Conservation (phyloP, 2,888 invertebrate species). For the Drosophila merina region DNA sequence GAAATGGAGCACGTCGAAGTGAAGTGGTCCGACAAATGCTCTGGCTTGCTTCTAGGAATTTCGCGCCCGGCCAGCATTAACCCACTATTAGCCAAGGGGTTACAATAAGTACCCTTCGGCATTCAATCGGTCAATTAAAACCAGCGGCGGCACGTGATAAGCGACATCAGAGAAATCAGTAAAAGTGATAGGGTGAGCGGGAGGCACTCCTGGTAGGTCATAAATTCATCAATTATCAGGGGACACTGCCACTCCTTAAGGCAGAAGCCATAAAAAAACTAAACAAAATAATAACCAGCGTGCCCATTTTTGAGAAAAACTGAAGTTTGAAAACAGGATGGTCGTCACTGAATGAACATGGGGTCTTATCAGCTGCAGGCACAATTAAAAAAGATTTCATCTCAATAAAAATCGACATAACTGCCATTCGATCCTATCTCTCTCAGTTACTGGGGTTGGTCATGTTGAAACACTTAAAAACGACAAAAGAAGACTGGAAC, state of each 20-base stretch:
- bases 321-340: constrained; percentile 18
- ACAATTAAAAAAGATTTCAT: constrained; percentile 37
- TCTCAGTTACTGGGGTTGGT: constrained; percentile 14
- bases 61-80: constrained; percentile 12
- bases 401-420: constrained; percentile 12
- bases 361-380: no score
- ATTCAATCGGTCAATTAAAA: constrained; percentile 10
- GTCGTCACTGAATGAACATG: constrained; percentile 11
- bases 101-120: constrained; percentile 1
- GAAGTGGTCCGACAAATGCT: constrained; percentile 17
- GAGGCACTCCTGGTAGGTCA: constrained; percentile 18
- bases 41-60: constrained; percentile 18
- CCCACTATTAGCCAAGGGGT: constrained; percentile 20
- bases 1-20: constrained; percentile 36
- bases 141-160: constrained; percentile 24
- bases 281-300: neutral
- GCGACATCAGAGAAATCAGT: constrained; percentile 16
- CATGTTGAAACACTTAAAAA: neutral
- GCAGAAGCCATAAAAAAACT: constrained; percentile 14
- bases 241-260: constrained; percentile 25
- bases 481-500: no score
- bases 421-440: constrained; percentile 11
- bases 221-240: constrained; percentile 53
- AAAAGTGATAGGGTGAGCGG: constrained; percentile 19
- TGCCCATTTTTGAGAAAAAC: constrained; percentile 18